Evolutionary conservation across 2,888 invertebrate genomes (phyloP).

Genomic region (Tetragnatha montana): DNA sequence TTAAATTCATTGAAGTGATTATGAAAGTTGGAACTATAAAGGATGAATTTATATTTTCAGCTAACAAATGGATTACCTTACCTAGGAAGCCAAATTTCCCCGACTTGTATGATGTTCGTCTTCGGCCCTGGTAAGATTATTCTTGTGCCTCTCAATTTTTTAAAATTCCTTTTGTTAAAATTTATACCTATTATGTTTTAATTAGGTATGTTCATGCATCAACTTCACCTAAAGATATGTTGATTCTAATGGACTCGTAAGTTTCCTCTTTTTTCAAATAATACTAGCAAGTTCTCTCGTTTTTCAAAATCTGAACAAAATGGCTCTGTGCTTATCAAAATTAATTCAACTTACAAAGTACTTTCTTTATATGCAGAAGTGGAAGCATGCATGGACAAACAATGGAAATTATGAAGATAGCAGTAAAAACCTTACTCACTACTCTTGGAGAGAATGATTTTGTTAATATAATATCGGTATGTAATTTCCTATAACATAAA

Average conservation of each 20-base stretch:
- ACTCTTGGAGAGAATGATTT: conserved; percentile 79
- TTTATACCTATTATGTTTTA: neutral
- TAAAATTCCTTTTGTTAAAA: neutral
- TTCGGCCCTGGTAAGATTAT: conserved; percentile 71
- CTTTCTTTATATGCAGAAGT: conserved; percentile 74
- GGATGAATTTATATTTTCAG: conserved; percentile 72
- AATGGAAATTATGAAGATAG: conserved; percentile 78
- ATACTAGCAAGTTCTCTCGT: conserved; percentile 77
- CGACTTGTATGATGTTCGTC: conserved; percentile 72
- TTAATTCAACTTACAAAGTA: neutral
- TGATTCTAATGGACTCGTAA: conserved; percentile 78
- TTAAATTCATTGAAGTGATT: too few species aligned
- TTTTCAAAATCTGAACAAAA: too few species aligned
- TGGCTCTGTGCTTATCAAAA: neutral
- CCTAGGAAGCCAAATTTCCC: conserved; percentile 68
- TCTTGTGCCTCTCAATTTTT: neutral
- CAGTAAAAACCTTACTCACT: conserved; percentile 78
- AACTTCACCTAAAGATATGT: conserved; percentile 78
- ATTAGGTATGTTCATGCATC: conserved; percentile 78
- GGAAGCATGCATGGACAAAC: conserved; percentile 79
- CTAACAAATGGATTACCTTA: conserved; percentile 73
- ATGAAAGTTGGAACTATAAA: too few species aligned
- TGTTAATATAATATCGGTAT: conserved; percentile 77
- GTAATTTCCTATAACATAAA: conserved; percentile 5
- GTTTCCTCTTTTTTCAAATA: conserved; percentile 73